Base-by-base conservation (phyloP, 2,797 vertebrate genomes). In the Lates japonicus region DNA sequence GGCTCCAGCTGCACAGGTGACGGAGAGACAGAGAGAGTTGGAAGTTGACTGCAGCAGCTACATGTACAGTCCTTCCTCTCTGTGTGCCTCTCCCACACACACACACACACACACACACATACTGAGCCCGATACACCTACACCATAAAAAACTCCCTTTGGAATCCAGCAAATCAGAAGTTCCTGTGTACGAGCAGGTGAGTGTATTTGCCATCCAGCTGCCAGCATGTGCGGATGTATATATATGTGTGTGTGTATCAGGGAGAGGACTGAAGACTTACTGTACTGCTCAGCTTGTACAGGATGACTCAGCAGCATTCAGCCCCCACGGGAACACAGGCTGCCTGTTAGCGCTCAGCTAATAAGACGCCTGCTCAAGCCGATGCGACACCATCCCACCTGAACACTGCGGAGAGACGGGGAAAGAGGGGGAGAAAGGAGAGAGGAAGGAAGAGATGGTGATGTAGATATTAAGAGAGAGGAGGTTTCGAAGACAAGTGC, bases 271-370 rank as follows among this genome's bases (percentile, higher is more conserved):
- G 77, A 81, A 78, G 74, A 70, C 74, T 83, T 44, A 44, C 67
- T 60, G 67, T 42, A 71, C 66, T 73, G 86, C 80, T 86, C 80
- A 67, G 83, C 70, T 82, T 60, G 74, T 73, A 90, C 78, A 66
- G 74, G 72, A 88, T 93, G 93, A 91, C 76, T 92, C 90, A 93
- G 92, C 91, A 87, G 79, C 84, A 71, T 86, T 81, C 59, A 58
- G 80, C 75, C 81, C 87, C 87, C 87, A 74, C 3, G 25, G 87
- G 87, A 90, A 84, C 83, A 82, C 84, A 73, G 83, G 44, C 87
- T 88, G 83, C 85, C 89, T 90, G 90, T 91, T 91, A 88, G 84
- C 58, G 55, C 74, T 87, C 82, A 16, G 86, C 83, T 93, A 93
- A 92, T 90, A 91, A 88, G 90, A 89, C 22, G 71, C 76, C 82